Evolutionary conservation across 1,140 invertebrate species (phyloP).

Genomic region (Cheumatopsyche charites): DNA sequence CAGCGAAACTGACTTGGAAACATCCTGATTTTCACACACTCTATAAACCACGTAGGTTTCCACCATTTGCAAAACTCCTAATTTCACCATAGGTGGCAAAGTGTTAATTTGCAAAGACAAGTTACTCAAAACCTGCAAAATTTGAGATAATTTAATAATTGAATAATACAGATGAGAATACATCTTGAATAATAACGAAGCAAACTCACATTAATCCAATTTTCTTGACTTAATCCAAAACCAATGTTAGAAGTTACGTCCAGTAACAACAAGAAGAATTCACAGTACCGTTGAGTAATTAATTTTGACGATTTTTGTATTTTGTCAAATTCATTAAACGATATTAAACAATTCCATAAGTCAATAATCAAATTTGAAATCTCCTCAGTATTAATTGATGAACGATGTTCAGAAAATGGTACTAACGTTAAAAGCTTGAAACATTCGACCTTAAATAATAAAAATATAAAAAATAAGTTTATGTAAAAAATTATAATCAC

Average conservation of each 20-base stretch:
- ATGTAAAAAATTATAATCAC: neutral
- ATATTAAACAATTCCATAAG: neutral
- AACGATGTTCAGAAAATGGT: neutral
- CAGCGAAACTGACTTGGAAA: neutral
- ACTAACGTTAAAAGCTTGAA: neutral
- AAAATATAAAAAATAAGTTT: neutral
- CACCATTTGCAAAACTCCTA: slow-evolving; percentile 24
- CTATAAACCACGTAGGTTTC: slow-evolving; percentile 20
- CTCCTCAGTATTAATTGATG: neutral
- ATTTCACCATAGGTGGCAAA: slow-evolving; percentile 29
- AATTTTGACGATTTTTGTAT: neutral
- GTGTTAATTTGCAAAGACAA: slow-evolving; percentile 11
- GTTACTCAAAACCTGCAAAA: slow-evolving; percentile 33
- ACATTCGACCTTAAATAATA: neutral
- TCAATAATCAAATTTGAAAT: neutral
- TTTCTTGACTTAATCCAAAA: neutral
- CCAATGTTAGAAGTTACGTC: slow-evolving; percentile 1
- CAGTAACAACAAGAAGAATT: slow-evolving; percentile 1
- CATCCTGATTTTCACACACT: slow-evolving; percentile 18
- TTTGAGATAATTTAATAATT: neutral
- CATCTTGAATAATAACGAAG: too few species aligned
- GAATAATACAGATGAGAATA: neutral
- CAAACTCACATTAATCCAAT: too few species aligned
- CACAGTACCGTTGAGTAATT: neutral
- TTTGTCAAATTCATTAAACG: neutral